Conservation (phyloP, 2,797 vertebrate genomes). For the Anisognathus igniventris region DNA sequence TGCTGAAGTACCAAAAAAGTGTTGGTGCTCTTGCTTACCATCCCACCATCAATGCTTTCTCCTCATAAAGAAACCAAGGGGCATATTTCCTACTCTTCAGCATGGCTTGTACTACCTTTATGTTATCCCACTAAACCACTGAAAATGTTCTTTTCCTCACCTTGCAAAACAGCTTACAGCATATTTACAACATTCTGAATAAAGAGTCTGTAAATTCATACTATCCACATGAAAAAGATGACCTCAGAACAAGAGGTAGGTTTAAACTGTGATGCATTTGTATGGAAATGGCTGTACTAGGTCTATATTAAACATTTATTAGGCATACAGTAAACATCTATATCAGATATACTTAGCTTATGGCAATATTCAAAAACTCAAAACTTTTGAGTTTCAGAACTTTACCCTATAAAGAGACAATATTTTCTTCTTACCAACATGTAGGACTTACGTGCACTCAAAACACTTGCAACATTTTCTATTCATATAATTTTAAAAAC, state of each 20-base stretch:
- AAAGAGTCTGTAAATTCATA: background rate
- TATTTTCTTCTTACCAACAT: background rate
- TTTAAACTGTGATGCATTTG: background rate
- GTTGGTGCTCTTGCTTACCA: background rate
- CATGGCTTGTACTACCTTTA: background rate
- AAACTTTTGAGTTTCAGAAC: slow-evolving; percentile 74
- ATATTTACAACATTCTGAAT: background rate
- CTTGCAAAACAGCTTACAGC: background rate
- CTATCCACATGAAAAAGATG: background rate
- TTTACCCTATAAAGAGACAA: slow-evolving; percentile 68
- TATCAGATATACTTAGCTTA: slow-evolving; percentile 67
- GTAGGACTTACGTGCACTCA: background rate
- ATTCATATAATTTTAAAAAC: background rate
- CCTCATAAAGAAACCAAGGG: background rate
- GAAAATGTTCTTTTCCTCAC: background rate
- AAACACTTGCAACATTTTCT: background rate
- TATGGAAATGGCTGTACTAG: background rate
- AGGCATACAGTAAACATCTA: background rate
- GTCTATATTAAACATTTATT: background rate
- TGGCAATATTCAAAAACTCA: slow-evolving; percentile 77
- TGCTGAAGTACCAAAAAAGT: background rate
- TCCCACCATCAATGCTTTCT: background rate
- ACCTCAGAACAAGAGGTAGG: background rate
- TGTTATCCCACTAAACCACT: background rate
- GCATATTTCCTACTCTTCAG: background rate